Percentiles rank a stretch among this genome's conserved stretches.
These are phyloP conservation scores for Brotula barbata DNA, from an alignment of 2,797 vertebrate species.

Conservation along the genomic window DNA sequence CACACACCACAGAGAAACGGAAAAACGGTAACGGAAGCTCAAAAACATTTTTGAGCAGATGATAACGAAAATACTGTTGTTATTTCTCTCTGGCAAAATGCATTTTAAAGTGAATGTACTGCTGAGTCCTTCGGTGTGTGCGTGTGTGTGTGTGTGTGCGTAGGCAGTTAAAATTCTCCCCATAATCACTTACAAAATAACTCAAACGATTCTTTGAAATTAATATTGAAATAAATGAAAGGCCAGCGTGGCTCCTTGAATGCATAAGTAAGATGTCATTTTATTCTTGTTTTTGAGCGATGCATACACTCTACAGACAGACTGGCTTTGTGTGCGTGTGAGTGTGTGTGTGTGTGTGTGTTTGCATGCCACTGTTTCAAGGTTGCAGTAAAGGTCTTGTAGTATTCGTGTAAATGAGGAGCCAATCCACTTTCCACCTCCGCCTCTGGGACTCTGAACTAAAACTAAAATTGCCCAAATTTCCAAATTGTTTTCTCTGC, in stretches of 20 bases:
- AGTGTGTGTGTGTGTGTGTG: no score
- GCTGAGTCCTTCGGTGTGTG: background rate
- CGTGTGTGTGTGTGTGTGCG: background rate
- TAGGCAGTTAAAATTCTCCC: background rate
- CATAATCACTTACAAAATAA: background rate
- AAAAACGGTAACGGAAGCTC: no score
- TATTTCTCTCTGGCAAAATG: background rate
- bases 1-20: no score
- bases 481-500: background rate
- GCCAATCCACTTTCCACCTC: background rate
- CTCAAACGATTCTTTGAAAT: background rate
- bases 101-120: background rate
- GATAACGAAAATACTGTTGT: background rate
- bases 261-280: background rate
- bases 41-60: no score
- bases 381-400: background rate
- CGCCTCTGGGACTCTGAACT: background rate
- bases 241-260: background rate
- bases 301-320: background rate
- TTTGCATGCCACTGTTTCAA: slow-evolving; percentile 10
- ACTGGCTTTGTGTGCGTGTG: background rate
- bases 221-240: background rate
- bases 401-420: slow-evolving; percentile 4
- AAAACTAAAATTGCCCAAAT: background rate
- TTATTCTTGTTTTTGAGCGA: background rate